Evolutionary conservation across 2,113 vertebrate species (phyloP).

Genomic region (Cranoglanis bouderius): DNA sequence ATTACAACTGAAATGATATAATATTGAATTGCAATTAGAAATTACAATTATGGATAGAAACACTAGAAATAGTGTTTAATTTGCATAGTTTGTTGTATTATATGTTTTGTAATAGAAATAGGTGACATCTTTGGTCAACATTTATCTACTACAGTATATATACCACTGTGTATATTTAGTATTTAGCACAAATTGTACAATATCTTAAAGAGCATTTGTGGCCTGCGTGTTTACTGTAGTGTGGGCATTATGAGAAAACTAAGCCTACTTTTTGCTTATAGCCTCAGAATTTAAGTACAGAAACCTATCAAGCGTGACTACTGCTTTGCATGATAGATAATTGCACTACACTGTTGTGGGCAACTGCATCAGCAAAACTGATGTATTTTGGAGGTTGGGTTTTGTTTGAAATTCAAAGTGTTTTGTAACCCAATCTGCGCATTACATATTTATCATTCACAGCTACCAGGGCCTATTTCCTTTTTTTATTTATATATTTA

Average conservation of each 20-base stretch:
- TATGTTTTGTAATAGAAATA: background rate
- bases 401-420: constrained; percentile 38
- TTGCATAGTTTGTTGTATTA: background rate
- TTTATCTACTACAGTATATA: background rate
- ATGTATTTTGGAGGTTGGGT: constrained; percentile 15
- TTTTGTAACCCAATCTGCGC: constrained; percentile 25
- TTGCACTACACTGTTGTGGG: background rate
- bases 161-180: background rate
- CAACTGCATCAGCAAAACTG: background rate
- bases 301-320: constrained; percentile 20
- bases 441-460: constrained; percentile 47
- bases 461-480: constrained; percentile 56
- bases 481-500: background rate
- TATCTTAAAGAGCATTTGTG: background rate
- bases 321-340: constrained; percentile 33
- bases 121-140: background rate
- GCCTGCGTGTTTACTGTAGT: background rate
- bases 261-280: background rate
- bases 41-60: too few species aligned
- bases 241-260: background rate
- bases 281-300: constrained; percentile 20
- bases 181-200: background rate
- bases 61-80: background rate
- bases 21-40: background rate
- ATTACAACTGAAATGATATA: too few species aligned